Evolutionary conservation across 2,888 invertebrate species (phyloP).

Genomic region (Cheilosia variabilis): DNA sequence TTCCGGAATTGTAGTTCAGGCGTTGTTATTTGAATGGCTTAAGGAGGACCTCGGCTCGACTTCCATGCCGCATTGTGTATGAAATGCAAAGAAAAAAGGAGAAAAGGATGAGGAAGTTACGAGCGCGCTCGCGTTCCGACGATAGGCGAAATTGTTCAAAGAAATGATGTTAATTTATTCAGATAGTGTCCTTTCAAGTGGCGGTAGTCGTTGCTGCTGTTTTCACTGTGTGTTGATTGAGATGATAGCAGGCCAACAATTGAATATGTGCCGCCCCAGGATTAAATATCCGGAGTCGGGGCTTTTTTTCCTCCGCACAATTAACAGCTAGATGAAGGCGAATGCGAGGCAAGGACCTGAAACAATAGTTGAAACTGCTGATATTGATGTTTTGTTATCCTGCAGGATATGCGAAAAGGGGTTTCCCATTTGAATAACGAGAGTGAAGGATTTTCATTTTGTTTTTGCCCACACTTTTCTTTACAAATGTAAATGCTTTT

Average conservation of each 20-base stretch:
- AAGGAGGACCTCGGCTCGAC: constrained; percentile 23
- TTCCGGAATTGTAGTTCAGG: constrained; percentile 56
- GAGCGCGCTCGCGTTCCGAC: constrained; percentile 35
- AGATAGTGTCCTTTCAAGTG: constrained; percentile 66
- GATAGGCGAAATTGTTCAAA: constrained; percentile 49
- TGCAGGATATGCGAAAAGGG: neutral
- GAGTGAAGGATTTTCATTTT: neutral
- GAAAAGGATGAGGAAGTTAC: constrained; percentile 43
- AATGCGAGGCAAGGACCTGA: neutral
- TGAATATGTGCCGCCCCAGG: constrained; percentile 31
- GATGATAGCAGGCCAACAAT: constrained; percentile 13
- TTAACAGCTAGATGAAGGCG: constrained; percentile 8
- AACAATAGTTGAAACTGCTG: constrained; percentile 38
- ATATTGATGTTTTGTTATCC: constrained; percentile 54
- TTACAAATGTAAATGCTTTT: neutral
- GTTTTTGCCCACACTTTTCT: neutral
- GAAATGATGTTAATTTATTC: constrained; percentile 72
- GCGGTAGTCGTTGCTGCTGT: constrained; percentile 37
- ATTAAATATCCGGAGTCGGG: constrained; percentile 48
- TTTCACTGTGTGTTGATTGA: constrained; percentile 30
- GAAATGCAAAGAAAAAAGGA: constrained; percentile 20
- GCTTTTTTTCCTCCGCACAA: constrained; percentile 21
- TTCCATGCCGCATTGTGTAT: constrained; percentile 43
- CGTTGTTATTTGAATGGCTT: constrained; percentile 67
- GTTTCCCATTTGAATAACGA: constrained; percentile 44